phyloP scores from a whole-genome alignment of 2,113 vertebrate genomes.

The Engraulis encrasicolus region DNA sequence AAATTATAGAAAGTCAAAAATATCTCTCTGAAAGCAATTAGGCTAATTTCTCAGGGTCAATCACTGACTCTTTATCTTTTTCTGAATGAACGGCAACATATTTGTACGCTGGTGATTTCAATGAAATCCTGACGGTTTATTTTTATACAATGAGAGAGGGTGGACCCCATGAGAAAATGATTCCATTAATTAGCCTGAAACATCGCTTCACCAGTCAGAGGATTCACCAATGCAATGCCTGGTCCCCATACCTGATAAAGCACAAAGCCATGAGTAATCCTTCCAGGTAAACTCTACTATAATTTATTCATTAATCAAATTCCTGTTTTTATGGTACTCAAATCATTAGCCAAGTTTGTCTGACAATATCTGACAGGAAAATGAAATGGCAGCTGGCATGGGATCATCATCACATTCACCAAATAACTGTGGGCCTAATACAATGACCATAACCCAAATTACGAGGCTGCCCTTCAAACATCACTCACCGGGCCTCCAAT shows the following conservation, averaged over 20 bases:
- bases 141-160: neutral
- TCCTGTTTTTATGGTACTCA: neutral
- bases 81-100: conserved; percentile 37
- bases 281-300: neutral
- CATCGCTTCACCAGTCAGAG: neutral
- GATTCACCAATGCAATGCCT: neutral
- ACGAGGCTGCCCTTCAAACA: neutral
- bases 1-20: conserved; percentile 55
- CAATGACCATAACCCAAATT: neutral
- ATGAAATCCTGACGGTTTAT: conserved; percentile 20
- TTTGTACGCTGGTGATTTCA: neutral
- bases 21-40: conserved; percentile 52
- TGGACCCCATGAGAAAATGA: neutral
- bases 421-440: too few species aligned
- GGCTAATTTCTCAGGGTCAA: conserved; percentile 46
- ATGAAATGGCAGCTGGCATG: neutral
- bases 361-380: neutral
- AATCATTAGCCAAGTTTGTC: neutral
- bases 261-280: neutral
- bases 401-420: neutral
- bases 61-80: conserved; percentile 44
- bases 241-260: neutral
- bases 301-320: neutral
- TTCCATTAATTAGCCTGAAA: conserved; percentile 10
- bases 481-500: conserved; percentile 76